Conservation (phyloP, 2,888 invertebrate genomes). For the Urechis unicinctus region DNA sequence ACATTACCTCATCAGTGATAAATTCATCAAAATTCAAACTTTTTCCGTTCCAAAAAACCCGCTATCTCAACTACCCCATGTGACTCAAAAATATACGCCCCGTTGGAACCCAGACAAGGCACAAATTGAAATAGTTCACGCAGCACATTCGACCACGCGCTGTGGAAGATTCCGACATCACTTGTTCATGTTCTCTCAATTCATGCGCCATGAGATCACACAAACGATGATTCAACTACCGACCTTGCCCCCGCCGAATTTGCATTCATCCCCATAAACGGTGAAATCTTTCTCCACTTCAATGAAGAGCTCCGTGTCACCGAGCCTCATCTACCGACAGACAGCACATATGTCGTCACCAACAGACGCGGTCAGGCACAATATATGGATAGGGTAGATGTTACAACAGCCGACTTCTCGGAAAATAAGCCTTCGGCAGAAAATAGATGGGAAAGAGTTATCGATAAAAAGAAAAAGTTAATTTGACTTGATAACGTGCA, state of each 20-base stretch:
- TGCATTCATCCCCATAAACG: slow-evolving; percentile 44
- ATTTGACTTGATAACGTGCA: too few species aligned
- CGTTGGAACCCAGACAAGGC: too few species aligned
- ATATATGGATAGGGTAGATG: neutral
- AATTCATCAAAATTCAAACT: too few species aligned
- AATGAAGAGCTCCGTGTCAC: slow-evolving; percentile 39
- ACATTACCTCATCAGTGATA: too few species aligned
- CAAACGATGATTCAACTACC: neutral
- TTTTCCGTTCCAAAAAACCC: too few species aligned
- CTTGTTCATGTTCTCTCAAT: neutral
- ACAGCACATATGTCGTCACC: too few species aligned
- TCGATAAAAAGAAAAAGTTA: too few species aligned
- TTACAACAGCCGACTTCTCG: neutral
- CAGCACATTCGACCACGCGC: too few species aligned
- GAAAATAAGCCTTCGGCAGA: neutral
- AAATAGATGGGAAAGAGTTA: neutral
- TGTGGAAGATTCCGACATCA: neutral
- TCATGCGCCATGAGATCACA: neutral
- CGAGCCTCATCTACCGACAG: slow-evolving; percentile 34
- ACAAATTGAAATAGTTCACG: too few species aligned
- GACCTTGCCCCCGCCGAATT: slow-evolving; percentile 49
- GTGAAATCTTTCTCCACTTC: slow-evolving; percentile 44
- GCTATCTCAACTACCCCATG: too few species aligned
- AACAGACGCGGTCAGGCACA: too few species aligned
- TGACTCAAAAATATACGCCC: too few species aligned